Percentiles rank a stretch among this genome's conserved stretches.
phyloP scores from a whole-genome alignment of 2,113 vertebrate species.

The Nannobrachium achirus region DNA sequence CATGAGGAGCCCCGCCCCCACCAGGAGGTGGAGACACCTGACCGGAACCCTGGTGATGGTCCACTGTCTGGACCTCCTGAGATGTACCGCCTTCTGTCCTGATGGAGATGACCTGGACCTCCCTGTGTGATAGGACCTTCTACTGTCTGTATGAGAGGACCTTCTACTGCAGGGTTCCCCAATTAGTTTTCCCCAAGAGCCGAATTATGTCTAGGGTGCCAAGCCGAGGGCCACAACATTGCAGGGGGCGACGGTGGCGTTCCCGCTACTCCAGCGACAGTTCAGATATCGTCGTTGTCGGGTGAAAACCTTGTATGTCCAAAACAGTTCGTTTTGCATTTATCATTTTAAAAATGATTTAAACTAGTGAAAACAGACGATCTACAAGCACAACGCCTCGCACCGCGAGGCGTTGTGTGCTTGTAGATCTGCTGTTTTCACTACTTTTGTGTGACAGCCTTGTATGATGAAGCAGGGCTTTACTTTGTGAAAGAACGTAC shows the following conservation, averaged over 20 bases:
- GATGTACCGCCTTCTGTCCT: conserved; percentile 92
- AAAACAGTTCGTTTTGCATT: too few species aligned
- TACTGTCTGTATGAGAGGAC: conserved; percentile 76
- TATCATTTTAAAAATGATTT: too few species aligned
- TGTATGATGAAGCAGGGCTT: too few species aligned
- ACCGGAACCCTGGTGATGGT: conserved; percentile 94
- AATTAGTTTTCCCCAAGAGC: neutral
- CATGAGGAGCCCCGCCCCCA: conserved; percentile 98
- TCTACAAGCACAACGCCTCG: too few species aligned
- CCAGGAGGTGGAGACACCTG: conserved; percentile 95
- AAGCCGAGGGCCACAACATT: neutral
- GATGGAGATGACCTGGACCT: conserved; percentile 87
- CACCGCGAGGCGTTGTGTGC: too few species aligned
- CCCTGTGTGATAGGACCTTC: conserved; percentile 81
- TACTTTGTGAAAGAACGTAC: too few species aligned
- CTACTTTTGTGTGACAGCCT: too few species aligned
- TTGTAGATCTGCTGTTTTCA: too few species aligned
- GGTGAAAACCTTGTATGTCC: too few species aligned
- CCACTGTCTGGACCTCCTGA: conserved; percentile 89
- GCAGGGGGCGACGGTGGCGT: neutral
- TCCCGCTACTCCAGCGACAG: neutral
- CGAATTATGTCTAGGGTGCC: neutral
- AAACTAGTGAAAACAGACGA: too few species aligned
- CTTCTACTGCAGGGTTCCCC: neutral
- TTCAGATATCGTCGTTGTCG: too few species aligned